Evolutionary conservation across 2,797 vertebrate species (phyloP).

Genomic region (Acanthurus tractus): DNA sequence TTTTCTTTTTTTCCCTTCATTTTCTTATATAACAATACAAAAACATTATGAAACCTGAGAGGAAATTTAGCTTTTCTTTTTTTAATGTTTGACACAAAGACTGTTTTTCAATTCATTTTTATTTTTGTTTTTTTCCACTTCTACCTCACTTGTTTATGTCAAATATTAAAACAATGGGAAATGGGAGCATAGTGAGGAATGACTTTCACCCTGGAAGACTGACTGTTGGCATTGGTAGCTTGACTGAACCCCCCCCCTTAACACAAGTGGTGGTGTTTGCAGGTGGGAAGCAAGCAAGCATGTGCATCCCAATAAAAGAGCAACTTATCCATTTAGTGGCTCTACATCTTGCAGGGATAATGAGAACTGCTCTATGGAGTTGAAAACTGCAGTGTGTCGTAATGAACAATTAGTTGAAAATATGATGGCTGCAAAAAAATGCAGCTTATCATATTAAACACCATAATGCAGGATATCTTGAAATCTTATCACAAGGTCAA

Average conservation of each 20-base stretch:
- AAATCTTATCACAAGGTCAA: constrained; percentile 17
- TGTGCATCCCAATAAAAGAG: not conserved
- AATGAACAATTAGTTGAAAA: constrained; percentile 4
- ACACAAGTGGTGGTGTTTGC: not conserved
- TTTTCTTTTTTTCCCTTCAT: no score
- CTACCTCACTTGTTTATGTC: no score
- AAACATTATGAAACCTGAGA: no score
- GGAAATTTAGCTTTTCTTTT: no score
- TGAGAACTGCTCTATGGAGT: not conserved
- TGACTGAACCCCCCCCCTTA: not conserved
- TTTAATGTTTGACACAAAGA: no score
- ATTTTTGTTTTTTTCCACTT: no score
- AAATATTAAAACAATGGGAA: no score
- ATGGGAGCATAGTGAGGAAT: not conserved
- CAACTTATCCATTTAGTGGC: not conserved
- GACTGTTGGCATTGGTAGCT: not conserved
- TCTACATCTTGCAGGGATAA: not conserved
- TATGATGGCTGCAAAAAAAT: not conserved
- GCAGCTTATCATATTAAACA: not conserved
- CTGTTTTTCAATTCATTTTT: no score
- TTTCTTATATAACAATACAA: no score
- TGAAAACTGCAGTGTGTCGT: not conserved
- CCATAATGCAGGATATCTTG: not conserved
- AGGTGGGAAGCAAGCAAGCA: not conserved
- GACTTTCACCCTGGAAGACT: not conserved